These are phyloP conservation scores for Ivindomyrus marchei DNA, from an alignment of 2,113 vertebrate genomes.

Conservation along the genomic window DNA sequence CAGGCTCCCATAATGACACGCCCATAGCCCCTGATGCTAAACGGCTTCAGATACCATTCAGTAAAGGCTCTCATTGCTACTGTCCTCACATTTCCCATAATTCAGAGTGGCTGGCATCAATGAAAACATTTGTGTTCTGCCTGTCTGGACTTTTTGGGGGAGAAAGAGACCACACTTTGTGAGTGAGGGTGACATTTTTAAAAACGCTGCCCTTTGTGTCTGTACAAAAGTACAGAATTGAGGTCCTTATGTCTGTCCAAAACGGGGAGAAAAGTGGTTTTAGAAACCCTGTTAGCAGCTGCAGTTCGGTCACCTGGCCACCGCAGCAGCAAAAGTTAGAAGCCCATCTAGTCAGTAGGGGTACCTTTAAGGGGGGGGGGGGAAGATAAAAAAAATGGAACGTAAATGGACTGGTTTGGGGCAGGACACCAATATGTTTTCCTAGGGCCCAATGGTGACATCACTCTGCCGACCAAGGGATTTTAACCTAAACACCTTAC, in stretches of 20 bases:
- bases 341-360: not conserved
- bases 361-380: not conserved
- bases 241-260: not conserved
- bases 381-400: not conserved
- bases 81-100: not conserved
- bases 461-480: not conserved
- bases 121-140: not conserved
- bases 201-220: not conserved
- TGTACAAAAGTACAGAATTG: not conserved
- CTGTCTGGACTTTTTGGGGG: not conserved
- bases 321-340: not conserved
- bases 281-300: not conserved
- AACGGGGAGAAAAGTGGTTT: not conserved
- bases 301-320: not conserved
- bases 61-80: not conserved
- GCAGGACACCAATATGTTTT: not conserved
- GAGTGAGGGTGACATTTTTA: not conserved
- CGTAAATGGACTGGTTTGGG: not conserved
- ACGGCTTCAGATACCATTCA: not conserved
- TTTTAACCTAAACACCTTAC: not conserved
- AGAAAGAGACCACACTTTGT: not conserved
- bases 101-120: constrained; percentile 7
- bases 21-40: not conserved
- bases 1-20: not conserved
- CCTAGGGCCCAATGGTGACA: not conserved